Evolutionary conservation across 1,140 invertebrate species (phyloP), one percentile per base, ranked within the genome.

Genomic region (Yoshiicerus persimilis): DNA sequence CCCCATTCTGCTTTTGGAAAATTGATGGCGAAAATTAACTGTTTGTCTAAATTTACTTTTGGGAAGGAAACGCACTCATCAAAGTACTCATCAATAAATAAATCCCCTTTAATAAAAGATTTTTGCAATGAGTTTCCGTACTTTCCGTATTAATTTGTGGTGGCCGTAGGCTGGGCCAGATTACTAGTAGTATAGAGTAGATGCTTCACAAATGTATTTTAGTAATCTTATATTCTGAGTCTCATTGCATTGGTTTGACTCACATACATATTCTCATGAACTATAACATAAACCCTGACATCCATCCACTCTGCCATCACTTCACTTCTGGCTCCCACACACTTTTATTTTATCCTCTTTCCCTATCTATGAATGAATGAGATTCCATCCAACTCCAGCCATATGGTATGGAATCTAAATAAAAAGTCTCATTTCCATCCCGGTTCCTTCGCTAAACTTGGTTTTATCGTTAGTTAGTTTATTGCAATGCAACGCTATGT

Each of bases 281-380:
- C 75, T 80, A 80, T 80, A 80, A 80, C 75, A 80, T 80, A 80
- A 80, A 80, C 75, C 75, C 75, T 80, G 75, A 80, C 75, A 80
- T 80, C 75, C 75, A 80, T 80, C 75, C 75, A 80, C 27, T 30
- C 70, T 77, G 75, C 75, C 34, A 80, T 80, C 64, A 8, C 64
- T n/a, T 56, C 66, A 80, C 75, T 80, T 34, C 75, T 80, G 75
- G 75, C 75, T 80, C 75, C 75, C 75, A 80, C 75, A 80, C 75
- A 80, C 75, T 80, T 80, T 80, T 80, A 80, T 80, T 80, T 80
- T 80, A 80, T 80, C 75, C 75, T 80, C 75, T 80, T 80, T 80
- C 30, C 75, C 75, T 80, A 80, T 80, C 75, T 80, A 80, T 80
- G 75, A 80, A 80, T 80, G 70, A 77, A 77, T 77, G 75, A 80